Conservation (phyloP, 2,888 invertebrate genomes). For the Cerastis leucographa region DNA sequence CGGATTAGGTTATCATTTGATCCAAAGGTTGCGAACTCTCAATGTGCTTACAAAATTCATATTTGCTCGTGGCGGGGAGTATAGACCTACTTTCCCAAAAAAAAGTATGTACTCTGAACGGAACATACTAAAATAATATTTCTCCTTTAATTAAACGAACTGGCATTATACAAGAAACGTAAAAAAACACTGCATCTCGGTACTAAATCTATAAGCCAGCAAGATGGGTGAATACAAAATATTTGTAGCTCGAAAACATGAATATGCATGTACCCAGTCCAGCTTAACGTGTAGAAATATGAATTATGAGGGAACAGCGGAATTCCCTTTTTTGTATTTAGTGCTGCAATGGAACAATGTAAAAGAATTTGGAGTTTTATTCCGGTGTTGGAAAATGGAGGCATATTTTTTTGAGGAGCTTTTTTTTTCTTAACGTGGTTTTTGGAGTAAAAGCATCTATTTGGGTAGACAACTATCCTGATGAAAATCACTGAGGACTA, state of each 20-base stretch:
- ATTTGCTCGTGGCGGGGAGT: no score
- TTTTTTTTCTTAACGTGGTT: not conserved
- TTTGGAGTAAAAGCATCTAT: not conserved
- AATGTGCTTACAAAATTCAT: no score
- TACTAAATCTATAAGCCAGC: constrained; percentile 59
- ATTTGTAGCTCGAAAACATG: constrained; percentile 68
- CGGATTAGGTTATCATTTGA: no score
- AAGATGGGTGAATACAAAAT: constrained; percentile 62
- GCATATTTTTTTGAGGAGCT: not conserved
- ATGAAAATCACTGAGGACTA: not conserved
- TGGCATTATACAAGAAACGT: not conserved
- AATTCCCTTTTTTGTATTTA: constrained; percentile 47
- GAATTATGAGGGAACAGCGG: constrained; percentile 55
- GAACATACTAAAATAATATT: not conserved
- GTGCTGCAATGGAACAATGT: constrained; percentile 39
- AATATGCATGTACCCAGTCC: constrained; percentile 68
- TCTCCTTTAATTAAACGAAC: not conserved
- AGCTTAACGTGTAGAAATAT: constrained; percentile 59
- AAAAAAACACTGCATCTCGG: constrained; percentile 16
- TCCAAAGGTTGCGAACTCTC: no score
- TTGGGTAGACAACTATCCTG: not conserved
- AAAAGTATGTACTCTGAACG: not conserved
- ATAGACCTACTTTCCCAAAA: no score
- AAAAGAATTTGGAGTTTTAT: constrained; percentile 41
- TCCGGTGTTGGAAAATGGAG: not conserved